These are phyloP conservation scores for Halictus rubicundus DNA, from an alignment of 1,140 invertebrate genomes.

Conservation along the genomic window DNA sequence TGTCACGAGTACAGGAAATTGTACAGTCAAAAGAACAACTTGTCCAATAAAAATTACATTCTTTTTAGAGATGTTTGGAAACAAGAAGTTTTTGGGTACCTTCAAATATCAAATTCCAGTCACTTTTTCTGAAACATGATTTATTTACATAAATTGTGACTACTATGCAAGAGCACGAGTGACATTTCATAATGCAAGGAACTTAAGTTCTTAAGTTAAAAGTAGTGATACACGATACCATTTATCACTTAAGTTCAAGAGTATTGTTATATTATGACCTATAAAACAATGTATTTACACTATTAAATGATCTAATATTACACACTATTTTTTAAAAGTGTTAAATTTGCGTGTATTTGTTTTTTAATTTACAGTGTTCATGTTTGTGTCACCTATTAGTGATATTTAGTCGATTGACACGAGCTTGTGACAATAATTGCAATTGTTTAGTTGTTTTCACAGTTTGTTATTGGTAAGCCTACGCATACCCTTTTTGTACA, in stretches of 20 bases:
- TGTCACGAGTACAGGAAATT: constrained; percentile 19
- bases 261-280: neutral
- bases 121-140: neutral
- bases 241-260: neutral
- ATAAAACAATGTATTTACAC: neutral
- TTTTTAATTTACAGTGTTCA: neutral
- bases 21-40: neutral
- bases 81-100: neutral
- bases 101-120: no score
- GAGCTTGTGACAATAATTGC: no score
- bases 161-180: neutral
- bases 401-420: neutral
- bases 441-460: neutral
- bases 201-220: neutral
- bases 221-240: neutral
- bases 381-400: no score
- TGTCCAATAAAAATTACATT: neutral
- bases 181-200: neutral
- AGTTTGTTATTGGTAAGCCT: neutral
- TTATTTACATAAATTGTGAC: neutral
- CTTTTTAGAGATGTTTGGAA: neutral
- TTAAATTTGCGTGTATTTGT: neutral
- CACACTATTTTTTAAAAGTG: neutral
- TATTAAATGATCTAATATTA: neutral
- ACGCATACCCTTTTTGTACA: no score